phyloP scores from a whole-genome alignment of 2,888 invertebrate genomes.

The Resseliella maxima region DNA sequence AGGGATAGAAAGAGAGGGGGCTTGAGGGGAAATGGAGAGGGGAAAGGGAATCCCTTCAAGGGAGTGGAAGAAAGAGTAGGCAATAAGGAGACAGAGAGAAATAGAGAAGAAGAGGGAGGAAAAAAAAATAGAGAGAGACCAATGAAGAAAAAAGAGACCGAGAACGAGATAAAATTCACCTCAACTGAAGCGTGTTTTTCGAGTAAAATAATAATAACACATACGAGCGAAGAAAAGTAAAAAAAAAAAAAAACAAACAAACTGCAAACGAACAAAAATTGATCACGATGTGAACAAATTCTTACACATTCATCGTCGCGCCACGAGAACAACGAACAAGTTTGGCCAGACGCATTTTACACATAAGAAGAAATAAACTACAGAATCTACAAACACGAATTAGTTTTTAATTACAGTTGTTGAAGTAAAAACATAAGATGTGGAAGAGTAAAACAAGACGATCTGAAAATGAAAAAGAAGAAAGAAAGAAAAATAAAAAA shows the following conservation, averaged over 20 bases:
- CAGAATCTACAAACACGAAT: conserved; percentile 42
- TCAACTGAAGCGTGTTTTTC: background rate
- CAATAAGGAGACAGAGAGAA: no score
- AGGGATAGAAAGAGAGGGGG: no score
- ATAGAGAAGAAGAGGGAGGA: no score
- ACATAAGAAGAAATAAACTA: background rate
- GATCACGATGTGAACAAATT: conserved; percentile 51
- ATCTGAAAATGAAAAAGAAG: background rate
- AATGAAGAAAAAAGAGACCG: background rate
- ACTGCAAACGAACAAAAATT: conserved; percentile 32
- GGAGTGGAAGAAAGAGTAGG: no score
- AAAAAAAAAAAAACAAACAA: background rate
- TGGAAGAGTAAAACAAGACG: no score
- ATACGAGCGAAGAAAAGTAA: no score
- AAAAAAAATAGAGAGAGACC: no score
- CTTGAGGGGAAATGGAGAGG: no score
- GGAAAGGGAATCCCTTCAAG: no score
- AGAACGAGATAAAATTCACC: background rate
- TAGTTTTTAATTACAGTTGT: conserved; percentile 53
- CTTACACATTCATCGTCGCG: conserved; percentile 42
- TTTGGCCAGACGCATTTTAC: conserved; percentile 42
- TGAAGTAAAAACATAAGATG: conserved; percentile 1
- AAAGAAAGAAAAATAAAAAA: background rate
- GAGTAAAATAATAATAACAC: background rate
- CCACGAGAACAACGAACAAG: conserved; percentile 22